Conservation (phyloP, 2,797 vertebrate species). For the Pempheris klunzingeri region DNA sequence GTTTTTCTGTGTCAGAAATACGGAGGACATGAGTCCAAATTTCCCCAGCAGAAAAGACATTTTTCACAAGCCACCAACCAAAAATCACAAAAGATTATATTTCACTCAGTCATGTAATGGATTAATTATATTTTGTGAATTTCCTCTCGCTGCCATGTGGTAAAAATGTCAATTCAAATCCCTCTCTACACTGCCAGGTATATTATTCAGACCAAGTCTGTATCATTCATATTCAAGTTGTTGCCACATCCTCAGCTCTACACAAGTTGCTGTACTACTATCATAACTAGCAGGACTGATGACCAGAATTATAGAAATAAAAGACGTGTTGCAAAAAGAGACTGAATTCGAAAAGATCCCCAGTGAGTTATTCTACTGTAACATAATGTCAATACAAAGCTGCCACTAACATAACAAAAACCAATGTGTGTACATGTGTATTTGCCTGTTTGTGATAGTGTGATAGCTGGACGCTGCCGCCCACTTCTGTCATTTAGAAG, state of each 20-base stretch:
- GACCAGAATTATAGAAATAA: not conserved
- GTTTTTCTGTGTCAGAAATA: slow-evolving; percentile 10
- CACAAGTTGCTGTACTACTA: not conserved
- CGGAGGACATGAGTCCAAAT: not conserved
- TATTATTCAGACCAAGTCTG: too few species aligned
- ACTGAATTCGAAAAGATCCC: not conserved
- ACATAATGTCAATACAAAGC: not conserved
- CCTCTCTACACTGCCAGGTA: too few species aligned
- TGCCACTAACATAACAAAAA: not conserved
- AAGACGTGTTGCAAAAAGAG: not conserved
- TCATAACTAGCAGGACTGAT: not conserved
- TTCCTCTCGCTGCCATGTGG: too few species aligned
- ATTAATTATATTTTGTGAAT: not conserved
- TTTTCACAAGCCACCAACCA: not conserved
- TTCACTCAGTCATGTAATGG: too few species aligned
- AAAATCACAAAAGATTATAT: not conserved
- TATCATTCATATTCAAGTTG: not conserved
- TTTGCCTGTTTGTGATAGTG: not conserved
- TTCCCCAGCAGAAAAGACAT: not conserved
- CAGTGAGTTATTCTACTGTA: not conserved
- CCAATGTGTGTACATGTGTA: not conserved
- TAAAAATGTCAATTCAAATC: not conserved
- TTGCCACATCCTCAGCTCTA: not conserved
- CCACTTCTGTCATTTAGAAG: slow-evolving; percentile 60
- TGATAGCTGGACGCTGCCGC: slow-evolving; percentile 26